phyloP scores from a whole-genome alignment of 2,113 vertebrate species.

The Ascaphus truei region DNA sequence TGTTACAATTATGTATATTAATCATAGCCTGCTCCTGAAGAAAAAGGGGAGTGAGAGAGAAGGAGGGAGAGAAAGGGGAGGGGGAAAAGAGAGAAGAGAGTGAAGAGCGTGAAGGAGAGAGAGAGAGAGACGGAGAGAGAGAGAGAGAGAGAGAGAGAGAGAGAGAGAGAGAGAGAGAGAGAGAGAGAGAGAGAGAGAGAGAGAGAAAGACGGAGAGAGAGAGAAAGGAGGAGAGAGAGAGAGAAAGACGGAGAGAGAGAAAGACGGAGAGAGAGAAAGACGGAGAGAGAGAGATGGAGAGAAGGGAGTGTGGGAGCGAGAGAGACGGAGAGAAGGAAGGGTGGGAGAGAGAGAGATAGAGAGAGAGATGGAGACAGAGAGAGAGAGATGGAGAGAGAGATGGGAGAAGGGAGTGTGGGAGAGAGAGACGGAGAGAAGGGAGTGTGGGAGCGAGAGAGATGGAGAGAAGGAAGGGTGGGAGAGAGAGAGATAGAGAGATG shows the following conservation, averaged over 20 bases:
- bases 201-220: too few relatives aligned
- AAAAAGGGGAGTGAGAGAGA: not conserved
- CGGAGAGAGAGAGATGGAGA: not conserved
- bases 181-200: not conserved
- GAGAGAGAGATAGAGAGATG: not conserved
- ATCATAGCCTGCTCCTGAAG: slow-evolving; percentile 64
- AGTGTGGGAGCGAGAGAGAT: not conserved
- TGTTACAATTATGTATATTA: slow-evolving; percentile 73
- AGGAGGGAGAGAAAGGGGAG: not conserved
- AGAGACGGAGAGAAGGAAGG: not conserved
- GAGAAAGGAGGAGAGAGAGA: too few relatives aligned
- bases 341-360: too few relatives aligned
- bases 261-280: too few relatives aligned
- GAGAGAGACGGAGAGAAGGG: not conserved
- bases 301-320: slow-evolving; percentile 24
- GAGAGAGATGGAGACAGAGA: not conserved
- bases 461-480: not conserved
- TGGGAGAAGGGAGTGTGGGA: not conserved
- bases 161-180: not conserved
- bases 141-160: not conserved
- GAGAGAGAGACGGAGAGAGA: not conserved
- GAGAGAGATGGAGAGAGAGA: too few relatives aligned
- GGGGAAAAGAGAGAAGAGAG: not conserved
- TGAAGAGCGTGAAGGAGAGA: not conserved
- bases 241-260: too few relatives aligned